Base-by-base conservation (phyloP, 2,888 invertebrate genomes). In the Acanthoscelides obtectus region DNA sequence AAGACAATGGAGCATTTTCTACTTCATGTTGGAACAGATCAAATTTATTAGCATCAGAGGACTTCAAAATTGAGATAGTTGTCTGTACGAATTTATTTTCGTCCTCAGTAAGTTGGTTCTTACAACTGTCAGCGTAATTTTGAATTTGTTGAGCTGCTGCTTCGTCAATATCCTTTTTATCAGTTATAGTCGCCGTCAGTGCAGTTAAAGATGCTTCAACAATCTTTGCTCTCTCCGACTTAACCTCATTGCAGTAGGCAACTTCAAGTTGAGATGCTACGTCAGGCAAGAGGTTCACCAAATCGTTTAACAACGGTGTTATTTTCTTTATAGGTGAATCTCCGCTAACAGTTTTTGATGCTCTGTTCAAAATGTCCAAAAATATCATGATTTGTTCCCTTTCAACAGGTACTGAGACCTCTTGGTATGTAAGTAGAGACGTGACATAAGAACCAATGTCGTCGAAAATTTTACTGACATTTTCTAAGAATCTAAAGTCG, bases 201-300 rank as follows among this genome's bases (percentile, higher is more conserved):
- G 45, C 5, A 1, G 12, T 1, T 12, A 45, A 1, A 12, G 45
- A 45, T 45, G 45, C 45, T 45, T 45, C 12, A 45, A 17, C 45
- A 12, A 45, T 12, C 45, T 45, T 66, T 20, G 67, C 8, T 6
- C 8, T 17, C 20, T 67, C 22, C 22, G 19, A 20, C 20, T 78
- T 80, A 20, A 79, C 69, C 73, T 80, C 73, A 74, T 78, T 75
- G 0, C 69, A 69, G 69, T 80, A 76, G 22, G 77, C 81, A 66
- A 72, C 64, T 72, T 82, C 79, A n/a, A 84, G 72, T 72, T 83
- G 81, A 22, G 77, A 72, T 8, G 80, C 74, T 63, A 84, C 69
- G 64, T 75, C 75, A 21, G 82, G 81, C 66, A 82, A 69, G n/a
- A 76, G 74, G 12, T 77, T 75, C 4, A 79, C 72, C n/a, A 83